These are phyloP conservation scores for Hormiphora californensis DNA, from an alignment of 37 sponge, comb jelly and placozoan genomes.

Conservation along the genomic window DNA sequence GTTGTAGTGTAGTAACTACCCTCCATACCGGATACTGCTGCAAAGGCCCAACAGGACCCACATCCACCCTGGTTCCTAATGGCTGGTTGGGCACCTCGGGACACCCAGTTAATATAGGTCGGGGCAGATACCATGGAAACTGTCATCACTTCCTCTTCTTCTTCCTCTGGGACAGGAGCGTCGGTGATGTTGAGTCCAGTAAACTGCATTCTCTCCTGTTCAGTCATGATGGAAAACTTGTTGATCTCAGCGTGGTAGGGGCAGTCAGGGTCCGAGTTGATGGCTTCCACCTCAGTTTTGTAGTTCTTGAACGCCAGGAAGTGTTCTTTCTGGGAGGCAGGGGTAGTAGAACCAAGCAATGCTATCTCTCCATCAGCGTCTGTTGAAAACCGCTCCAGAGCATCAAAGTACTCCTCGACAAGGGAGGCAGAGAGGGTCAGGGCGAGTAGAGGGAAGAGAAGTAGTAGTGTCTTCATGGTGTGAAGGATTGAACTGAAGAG, in stretches of 20 bases:
- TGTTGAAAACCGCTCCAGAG: too few species aligned
- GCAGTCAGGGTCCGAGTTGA: neutral
- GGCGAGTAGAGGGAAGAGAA: too few species aligned
- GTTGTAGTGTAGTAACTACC: neutral
- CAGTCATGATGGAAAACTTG: slow-evolving; percentile 14
- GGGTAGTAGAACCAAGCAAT: too few species aligned
- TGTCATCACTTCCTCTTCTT: too few species aligned
- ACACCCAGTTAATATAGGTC: neutral
- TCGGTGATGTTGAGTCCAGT: slow-evolving; percentile 16
- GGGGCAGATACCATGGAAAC: neutral
- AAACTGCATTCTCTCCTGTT: neutral
- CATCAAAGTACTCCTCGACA: too few species aligned
- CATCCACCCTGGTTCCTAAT: neutral
- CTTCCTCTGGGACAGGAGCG: neutral
- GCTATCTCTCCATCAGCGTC: too few species aligned
- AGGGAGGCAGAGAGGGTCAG: too few species aligned
- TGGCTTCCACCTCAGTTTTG: neutral
- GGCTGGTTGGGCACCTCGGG: neutral
- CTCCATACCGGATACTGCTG: neutral
- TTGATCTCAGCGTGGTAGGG: neutral
- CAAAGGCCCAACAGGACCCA: neutral
- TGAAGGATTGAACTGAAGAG: too few species aligned
- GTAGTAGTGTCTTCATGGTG: too few species aligned
- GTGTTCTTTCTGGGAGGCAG: too few species aligned
- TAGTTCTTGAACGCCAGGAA: neutral